Evolutionary conservation across 2,888 invertebrate genomes (phyloP).

Genomic region (Ligdia adustata): DNA sequence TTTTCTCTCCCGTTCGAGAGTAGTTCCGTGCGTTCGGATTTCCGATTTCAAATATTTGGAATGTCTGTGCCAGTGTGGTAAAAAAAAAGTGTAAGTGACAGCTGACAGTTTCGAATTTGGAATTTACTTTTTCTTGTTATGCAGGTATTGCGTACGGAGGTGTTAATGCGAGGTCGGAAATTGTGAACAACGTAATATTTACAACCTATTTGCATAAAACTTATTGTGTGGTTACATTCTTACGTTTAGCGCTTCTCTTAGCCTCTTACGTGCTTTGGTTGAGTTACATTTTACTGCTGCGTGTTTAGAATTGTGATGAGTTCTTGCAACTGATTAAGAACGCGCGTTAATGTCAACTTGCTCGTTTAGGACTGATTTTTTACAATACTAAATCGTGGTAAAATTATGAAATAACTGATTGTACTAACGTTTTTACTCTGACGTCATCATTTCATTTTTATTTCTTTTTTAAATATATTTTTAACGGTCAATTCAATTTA

Average conservation of each 20-base stretch:
- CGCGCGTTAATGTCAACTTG: no score
- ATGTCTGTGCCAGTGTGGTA: conserved; percentile 13
- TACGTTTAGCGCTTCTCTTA: conserved; percentile 8
- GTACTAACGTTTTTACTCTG: no score
- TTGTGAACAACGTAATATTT: conserved; percentile 24
- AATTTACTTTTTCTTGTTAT: conserved; percentile 3
- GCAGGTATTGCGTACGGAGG: conserved; percentile 10
- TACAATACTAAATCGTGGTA: no score
- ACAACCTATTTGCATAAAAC: conserved; percentile 28
- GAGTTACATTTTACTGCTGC: conserved; percentile 1
- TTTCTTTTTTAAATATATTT: no score
- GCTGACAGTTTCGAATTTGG: conserved; percentile 1
- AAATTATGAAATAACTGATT: no score
- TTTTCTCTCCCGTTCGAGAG: conserved; percentile 27
- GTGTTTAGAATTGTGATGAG: background rate
- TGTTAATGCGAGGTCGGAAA: conserved; percentile 18
- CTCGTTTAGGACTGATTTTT: no score
- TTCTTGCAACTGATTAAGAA: no score
- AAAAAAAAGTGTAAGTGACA: conserved; percentile 22
- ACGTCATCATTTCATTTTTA: no score
- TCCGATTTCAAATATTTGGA: background rate
- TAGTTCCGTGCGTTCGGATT: conserved; percentile 24
- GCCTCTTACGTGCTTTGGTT: conserved; percentile 1
- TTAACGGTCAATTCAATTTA: no score
- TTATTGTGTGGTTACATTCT: conserved; percentile 23